phyloP scores from a whole-genome alignment of 1,140 invertebrate genomes.

The Acromyrmex echinatior region DNA sequence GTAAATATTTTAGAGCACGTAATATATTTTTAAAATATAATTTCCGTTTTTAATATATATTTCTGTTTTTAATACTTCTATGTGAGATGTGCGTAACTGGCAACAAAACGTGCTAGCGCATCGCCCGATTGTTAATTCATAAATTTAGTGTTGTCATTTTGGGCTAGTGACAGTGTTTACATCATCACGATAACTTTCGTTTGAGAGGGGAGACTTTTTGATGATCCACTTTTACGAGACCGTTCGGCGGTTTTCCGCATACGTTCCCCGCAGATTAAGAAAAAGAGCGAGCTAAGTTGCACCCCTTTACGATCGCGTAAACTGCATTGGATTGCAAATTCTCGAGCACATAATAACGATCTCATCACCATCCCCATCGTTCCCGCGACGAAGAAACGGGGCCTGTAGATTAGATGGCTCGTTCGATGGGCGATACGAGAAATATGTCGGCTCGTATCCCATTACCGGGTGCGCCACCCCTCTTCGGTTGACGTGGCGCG shows the following conservation, averaged over 20 bases:
- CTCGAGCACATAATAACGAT: slow-evolving; percentile 58
- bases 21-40: not conserved
- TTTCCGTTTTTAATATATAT: not conserved
- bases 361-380: slow-evolving; percentile 52
- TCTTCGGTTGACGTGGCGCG: slow-evolving; percentile 39
- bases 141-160: slow-evolving; percentile 61
- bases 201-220: slow-evolving; percentile 63
- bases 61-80: not conserved
- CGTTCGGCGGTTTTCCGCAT: slow-evolving; percentile 53
- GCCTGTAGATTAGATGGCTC: slow-evolving; percentile 35
- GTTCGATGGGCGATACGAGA: slow-evolving; percentile 57
- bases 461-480: slow-evolving; percentile 60
- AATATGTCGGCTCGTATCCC: slow-evolving; percentile 49
- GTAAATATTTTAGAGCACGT: no score
- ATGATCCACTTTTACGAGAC: slow-evolving; percentile 60
- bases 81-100: not conserved
- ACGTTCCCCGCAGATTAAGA: slow-evolving; percentile 53
- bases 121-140: slow-evolving; percentile 62
- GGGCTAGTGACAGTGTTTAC: slow-evolving; percentile 50
- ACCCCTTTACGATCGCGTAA: slow-evolving; percentile 74
- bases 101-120: slow-evolving; percentile 28
- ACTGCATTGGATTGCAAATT: slow-evolving; percentile 76
- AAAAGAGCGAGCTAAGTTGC: slow-evolving; percentile 61
- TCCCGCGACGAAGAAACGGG: not conserved
- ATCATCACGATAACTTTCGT: slow-evolving; percentile 14